A percentile compares a stretch with the other conserved stretches of the same genome.
phyloP scores from a whole-genome alignment of 1,140 invertebrate genomes.

The Potamilus streckersoni region DNA sequence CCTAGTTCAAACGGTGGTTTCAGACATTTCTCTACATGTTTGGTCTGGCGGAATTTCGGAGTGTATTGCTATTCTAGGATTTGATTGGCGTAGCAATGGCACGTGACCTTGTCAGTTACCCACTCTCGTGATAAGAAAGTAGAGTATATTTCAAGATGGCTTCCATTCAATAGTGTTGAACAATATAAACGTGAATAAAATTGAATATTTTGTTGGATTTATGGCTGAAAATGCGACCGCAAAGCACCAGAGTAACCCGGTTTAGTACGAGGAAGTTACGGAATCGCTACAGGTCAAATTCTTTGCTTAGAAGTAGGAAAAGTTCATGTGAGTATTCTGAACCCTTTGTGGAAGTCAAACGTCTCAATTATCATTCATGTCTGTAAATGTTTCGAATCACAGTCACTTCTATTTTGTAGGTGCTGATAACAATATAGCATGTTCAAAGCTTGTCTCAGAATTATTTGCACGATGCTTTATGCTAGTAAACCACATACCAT shows the following conservation, averaged over 20 bases:
- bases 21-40: slow-evolving; percentile 11
- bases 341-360: too few species aligned
- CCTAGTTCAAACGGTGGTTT: not conserved
- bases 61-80: not conserved
- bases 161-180: slow-evolving; percentile 30
- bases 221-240: slow-evolving; percentile 55
- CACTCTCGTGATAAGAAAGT: slow-evolving; percentile 46
- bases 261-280: slow-evolving; percentile 45
- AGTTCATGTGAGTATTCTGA: too few species aligned
- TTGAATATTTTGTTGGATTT: slow-evolving; percentile 15
- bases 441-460: too few species aligned
- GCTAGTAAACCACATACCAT: too few species aligned
- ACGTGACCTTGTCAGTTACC: slow-evolving; percentile 53
- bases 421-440: too few species aligned
- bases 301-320: too few species aligned
- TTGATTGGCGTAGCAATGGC: slow-evolving; percentile 46
- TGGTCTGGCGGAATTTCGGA: slow-evolving; percentile 25
- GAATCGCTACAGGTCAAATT: too few species aligned
- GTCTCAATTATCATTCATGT: too few species aligned
- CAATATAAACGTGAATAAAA: slow-evolving; percentile 28
- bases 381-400: too few species aligned
- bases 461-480: too few species aligned
- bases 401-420: too few species aligned
- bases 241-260: slow-evolving; percentile 53
- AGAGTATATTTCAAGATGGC: slow-evolving; percentile 60